Evolutionary conservation across 2,113 vertebrate species (phyloP).

Genomic region (Pseudorhombus dupliciocellatus): DNA sequence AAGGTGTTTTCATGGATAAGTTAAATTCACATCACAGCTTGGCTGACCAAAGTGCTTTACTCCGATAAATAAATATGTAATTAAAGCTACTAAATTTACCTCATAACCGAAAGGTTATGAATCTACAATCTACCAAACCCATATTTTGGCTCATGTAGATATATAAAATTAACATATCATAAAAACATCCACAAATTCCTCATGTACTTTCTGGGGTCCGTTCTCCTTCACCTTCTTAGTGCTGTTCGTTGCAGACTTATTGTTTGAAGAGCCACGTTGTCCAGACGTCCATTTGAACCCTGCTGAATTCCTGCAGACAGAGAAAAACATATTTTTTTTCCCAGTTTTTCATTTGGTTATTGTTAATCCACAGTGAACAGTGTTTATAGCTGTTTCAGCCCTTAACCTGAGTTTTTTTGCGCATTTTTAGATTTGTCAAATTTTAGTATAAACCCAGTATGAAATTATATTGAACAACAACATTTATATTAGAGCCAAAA

Average conservation of each 20-base stretch:
- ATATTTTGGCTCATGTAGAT: background rate
- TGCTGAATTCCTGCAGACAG: constrained; percentile 77
- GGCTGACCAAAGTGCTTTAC: too few species aligned
- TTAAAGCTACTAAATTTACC: background rate
- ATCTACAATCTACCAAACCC: background rate
- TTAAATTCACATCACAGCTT: background rate
- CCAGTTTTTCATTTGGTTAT: background rate
- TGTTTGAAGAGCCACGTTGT: constrained; percentile 65
- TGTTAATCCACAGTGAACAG: background rate
- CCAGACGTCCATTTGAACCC: constrained; percentile 86
- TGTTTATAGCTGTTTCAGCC: too few species aligned
- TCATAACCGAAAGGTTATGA: too few species aligned
- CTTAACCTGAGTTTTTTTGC: too few species aligned
- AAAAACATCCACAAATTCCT: background rate
- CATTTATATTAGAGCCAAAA: too few species aligned
- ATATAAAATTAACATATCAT: background rate
- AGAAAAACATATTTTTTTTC: background rate
- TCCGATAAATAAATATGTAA: background rate
- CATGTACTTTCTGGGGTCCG: constrained; percentile 81
- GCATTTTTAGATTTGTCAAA: too few species aligned
- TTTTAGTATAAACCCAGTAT: too few species aligned
- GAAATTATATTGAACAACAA: too few species aligned
- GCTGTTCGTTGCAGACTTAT: constrained; percentile 39
- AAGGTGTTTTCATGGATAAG: background rate
- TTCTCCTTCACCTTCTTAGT: constrained; percentile 76